A percentile compares a stretch with the other conserved stretches of the same genome.
Evolutionary conservation across 1,140 invertebrate species (phyloP).

Genomic region (Contarinia nasturtii): DNA sequence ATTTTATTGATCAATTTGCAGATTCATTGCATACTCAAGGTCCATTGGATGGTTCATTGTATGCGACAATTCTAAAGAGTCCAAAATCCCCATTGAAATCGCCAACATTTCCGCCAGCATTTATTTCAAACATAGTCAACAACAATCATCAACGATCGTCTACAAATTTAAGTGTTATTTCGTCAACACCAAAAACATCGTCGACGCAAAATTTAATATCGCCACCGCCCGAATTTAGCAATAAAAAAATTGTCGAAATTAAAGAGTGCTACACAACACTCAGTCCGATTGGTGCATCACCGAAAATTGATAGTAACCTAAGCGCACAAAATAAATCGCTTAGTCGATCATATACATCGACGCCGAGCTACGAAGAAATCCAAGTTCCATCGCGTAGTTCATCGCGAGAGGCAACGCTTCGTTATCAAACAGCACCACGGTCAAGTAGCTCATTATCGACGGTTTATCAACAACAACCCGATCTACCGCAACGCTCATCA

Average conservation of each 20-base stretch:
- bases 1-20: background rate
- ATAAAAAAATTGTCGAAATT: background rate
- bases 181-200: background rate
- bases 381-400: background rate
- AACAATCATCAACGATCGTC: background rate
- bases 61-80: constrained; percentile 6
- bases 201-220: background rate
- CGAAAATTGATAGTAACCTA: background rate
- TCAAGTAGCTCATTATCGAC: constrained; percentile 1
- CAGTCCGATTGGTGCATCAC: background rate
- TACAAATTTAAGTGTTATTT: background rate
- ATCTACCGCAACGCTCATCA: background rate
- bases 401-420: background rate
- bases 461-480: background rate
- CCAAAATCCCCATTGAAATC: background rate
- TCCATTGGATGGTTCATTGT: constrained; percentile 6
- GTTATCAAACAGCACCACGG: background rate
- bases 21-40: constrained; percentile 5
- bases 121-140: background rate
- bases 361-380: background rate
- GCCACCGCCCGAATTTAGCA: background rate
- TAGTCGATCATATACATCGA: background rate
- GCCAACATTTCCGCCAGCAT: background rate
- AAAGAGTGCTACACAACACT: background rate
- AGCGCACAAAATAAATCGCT: background rate